Base-by-base conservation (phyloP, 92 coral and sea anemone species). In the Phymanthus crucifer region DNA sequence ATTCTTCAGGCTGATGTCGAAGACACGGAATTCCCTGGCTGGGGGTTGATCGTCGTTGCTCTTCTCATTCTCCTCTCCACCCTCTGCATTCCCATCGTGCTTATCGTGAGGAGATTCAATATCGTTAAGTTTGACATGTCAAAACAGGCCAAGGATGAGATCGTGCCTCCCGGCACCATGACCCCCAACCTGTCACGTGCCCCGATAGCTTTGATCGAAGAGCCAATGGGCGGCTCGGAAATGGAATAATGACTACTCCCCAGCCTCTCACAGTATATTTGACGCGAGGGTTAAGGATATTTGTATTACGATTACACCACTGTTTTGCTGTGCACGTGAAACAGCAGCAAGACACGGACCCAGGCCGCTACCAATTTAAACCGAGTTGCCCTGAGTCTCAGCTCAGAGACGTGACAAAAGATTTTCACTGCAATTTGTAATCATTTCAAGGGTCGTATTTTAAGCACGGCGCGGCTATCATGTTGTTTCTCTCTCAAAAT, bases 121-220 rank as follows among this genome's bases (percentile, higher is more conserved):
- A 68, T 94, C 40, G 80, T 83, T 27, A 78, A 79, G 32, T 85
- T 89, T 78, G 80, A 86, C 54, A 77, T 87, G 26, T 74, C 78
- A 36, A 80, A 81, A 40, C 66, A 85, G 0, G 85, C 84, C 31
- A 52, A 82, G 37, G 90, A 83, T 64, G 57, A 77, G 77, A 78
- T 88, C 72, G 78, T 91, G 27, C 84, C 92, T 8, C 95, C 88
- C 26, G 95, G 92, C 13, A 82, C 90, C 73, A 40, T 91, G 82
- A 91, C 92, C 1, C 88, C 92, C 27, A 83, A 89, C 52, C 24
- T 91, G 87, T 87, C 95, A 52, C 92, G 91, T 80, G 92, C 82
- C 38, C 89, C 91, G 7, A 78, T 88, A 38, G 74, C 89, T n/a
- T 61, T 85, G 31, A 85, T 87, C 9, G 93, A 88, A 32, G 85